Evolutionary conservation across 2,113 vertebrate species (phyloP), one percentile per base, ranked within the genome.

Genomic region (Sialia sialis): DNA sequence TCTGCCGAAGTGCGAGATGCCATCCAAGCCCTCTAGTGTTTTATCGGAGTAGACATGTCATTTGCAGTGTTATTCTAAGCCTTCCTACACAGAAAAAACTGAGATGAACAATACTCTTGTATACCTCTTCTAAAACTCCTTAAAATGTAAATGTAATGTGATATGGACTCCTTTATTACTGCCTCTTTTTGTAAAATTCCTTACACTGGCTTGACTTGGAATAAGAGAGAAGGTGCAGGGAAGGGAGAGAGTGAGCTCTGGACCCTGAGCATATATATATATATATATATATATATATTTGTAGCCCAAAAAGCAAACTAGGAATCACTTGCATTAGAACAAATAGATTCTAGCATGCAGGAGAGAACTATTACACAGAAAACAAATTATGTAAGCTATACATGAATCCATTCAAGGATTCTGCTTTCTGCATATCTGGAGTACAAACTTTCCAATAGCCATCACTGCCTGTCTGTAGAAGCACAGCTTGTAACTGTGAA

Each of bases 11-110:
- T 75, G 56, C 2, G 72, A 92, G 88, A 62, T 94, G 89, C 89
- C 92, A 94, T 92, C 86, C 84, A 92, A 95, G 78, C 87, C 95
- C 89, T 90, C 96, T 97, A 97, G 96, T 62, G 92, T 97, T 97
- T 96, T 93, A 77, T 82, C 8, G 2, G 91, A 83, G 86, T 87
- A 94, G 96, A 82, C 77, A 18, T 83, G 80, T 68, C 81, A 83
- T 92, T 94, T 87, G 66, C 79, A 91, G 72, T 86, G 83, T 89
- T 95, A 54, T 91, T 93, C 79, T 95, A 66, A 93, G 78, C 58
- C 59, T 84, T 67, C 66, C 77, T 97, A 87, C 94, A 79, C 4
- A 90, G 60, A 90, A 85, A 84, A 91, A 87, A 76, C 69, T 74
- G 72, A 92, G 84, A 81, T 64, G 84, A 95, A 46, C 77, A 74